Evolutionary conservation across 1,140 invertebrate species (phyloP).

Genomic region (Gryon sp.): DNA sequence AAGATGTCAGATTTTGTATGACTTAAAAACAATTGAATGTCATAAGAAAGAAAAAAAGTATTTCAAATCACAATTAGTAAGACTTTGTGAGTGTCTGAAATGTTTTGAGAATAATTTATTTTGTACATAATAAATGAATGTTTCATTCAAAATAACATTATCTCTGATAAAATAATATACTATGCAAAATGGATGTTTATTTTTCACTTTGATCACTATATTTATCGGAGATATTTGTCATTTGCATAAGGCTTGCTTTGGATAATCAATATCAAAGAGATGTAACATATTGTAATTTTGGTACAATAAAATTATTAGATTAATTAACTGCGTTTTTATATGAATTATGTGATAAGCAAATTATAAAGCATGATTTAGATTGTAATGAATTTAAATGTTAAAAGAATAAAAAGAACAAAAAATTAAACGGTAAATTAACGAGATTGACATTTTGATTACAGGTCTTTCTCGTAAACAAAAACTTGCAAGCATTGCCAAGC

Average conservation of each 20-base stretch:
- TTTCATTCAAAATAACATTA: no score
- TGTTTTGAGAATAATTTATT: no score
- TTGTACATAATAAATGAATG: no score
- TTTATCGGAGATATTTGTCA: neutral
- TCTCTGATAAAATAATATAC: slow-evolving; percentile 4
- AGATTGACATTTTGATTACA: slow-evolving; percentile 53
- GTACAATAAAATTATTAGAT: slow-evolving; percentile 39
- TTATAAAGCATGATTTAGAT: slow-evolving; percentile 26
- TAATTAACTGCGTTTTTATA: slow-evolving; percentile 6
- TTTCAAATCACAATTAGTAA: no score
- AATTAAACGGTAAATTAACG: no score
- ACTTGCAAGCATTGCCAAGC: slow-evolving; percentile 42
- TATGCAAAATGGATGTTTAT: no score
- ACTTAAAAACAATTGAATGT: no score
- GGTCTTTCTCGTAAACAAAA: slow-evolving; percentile 57
- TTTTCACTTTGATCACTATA: no score
- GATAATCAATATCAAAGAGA: neutral
- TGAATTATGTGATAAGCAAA: neutral
- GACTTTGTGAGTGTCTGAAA: no score
- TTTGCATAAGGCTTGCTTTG: neutral
- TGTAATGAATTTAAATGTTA: slow-evolving; percentile 4
- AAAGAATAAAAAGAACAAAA: neutral
- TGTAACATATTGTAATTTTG: slow-evolving; percentile 46
- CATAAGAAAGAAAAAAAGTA: no score
- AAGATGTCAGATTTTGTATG: no score